phyloP scores from a whole-genome alignment of 2,113 vertebrate genomes.

The Pogona vitticeps region DNA sequence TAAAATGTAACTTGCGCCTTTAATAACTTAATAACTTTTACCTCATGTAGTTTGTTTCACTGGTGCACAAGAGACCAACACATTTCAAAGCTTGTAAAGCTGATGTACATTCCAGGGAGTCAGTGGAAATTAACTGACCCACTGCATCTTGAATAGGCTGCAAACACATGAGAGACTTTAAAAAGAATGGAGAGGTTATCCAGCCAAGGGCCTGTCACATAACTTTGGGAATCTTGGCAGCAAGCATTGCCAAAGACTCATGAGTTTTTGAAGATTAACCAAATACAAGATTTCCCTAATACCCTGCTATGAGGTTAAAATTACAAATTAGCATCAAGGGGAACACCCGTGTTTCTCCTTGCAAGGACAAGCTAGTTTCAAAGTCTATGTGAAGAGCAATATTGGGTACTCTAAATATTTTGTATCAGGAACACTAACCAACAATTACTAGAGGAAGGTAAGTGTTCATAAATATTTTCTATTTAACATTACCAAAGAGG shows the following conservation, averaged over 20 bases:
- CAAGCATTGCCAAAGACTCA: background rate
- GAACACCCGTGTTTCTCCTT: background rate
- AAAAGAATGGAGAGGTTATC: background rate
- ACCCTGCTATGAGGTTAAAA: background rate
- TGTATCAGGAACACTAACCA: background rate
- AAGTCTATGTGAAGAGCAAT: background rate
- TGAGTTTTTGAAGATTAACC: slow-evolving; percentile 7
- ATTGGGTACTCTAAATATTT: background rate
- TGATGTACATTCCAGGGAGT: slow-evolving; percentile 14
- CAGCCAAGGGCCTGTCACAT: background rate
- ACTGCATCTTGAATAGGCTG: slow-evolving; percentile 1
- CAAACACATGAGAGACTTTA: slow-evolving; percentile 6
- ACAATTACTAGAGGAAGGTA: background rate
- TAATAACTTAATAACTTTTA: background rate
- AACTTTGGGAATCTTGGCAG: background rate
- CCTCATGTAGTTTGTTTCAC: background rate
- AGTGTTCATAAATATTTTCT: background rate
- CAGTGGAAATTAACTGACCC: background rate
- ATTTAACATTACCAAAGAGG: background rate
- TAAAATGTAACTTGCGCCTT: background rate
- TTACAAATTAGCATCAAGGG: slow-evolving; percentile 14
- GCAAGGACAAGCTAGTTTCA: background rate
- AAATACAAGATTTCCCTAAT: background rate
- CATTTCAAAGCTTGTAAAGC: background rate
- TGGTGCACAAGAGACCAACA: background rate